Conservation (phyloP, 2,113 vertebrate genomes). For the Columba livia region DNA sequence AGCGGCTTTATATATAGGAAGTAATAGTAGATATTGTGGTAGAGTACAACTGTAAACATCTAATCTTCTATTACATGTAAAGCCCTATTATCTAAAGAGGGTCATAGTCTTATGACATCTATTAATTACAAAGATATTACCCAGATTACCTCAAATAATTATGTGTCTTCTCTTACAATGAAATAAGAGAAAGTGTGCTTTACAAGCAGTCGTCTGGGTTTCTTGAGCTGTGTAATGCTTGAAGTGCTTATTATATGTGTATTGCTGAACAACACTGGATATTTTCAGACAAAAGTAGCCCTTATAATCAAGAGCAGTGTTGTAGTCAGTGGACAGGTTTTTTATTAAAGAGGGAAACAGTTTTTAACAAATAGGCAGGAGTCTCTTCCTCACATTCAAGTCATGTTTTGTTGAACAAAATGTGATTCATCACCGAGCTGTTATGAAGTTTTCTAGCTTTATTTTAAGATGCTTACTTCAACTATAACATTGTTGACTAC, state of each 20-base stretch:
- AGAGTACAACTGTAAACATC: neutral
- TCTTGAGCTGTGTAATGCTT: neutral
- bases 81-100: neutral
- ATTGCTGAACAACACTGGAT: neutral
- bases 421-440: neutral
- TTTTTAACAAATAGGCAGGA: neutral
- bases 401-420: neutral
- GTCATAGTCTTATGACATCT: neutral
- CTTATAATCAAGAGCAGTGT: neutral
- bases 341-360: neutral
- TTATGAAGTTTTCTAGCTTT: neutral
- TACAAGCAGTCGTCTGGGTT: neutral
- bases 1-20: neutral
- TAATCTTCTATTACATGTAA: neutral
- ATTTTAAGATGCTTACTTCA: neutral
- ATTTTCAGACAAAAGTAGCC: neutral
- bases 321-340: neutral
- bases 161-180: neutral
- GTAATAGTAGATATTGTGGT: neutral
- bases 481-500: neutral
- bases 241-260: neutral
- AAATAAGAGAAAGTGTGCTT: neutral
- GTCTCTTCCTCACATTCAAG: neutral
- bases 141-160: neutral
- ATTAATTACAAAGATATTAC: neutral